These are phyloP conservation scores for Xyrauchen texanus DNA, from an alignment of 2,113 vertebrate species.

Conservation along the genomic window DNA sequence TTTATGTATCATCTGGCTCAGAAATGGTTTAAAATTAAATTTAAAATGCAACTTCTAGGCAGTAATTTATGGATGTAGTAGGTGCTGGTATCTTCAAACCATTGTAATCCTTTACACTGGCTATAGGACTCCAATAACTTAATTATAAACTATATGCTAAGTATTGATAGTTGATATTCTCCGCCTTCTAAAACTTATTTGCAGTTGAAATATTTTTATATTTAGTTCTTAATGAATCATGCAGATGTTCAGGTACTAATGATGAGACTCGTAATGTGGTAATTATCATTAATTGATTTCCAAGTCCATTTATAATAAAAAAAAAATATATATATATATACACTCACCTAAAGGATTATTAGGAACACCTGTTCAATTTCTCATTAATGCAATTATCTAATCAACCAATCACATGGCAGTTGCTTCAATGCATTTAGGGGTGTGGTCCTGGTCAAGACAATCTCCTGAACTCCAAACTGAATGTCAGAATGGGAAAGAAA, in stretches of 20 bases:
- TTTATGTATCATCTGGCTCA: not conserved
- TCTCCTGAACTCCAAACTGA: too few species aligned
- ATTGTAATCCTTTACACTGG: not conserved
- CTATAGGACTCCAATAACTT: not conserved
- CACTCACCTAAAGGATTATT: too few species aligned
- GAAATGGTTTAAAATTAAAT: not conserved
- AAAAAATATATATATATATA: too few species aligned
- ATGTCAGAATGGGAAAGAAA: too few species aligned
- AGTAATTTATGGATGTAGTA: not conserved
- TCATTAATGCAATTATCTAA: too few species aligned
- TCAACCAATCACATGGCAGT: too few species aligned
- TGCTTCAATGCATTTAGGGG: too few species aligned
- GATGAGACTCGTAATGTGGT: not conserved
- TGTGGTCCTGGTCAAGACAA: too few species aligned
- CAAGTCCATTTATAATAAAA: too few species aligned
- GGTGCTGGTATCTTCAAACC: not conserved
- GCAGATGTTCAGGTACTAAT: conserved; percentile 29
- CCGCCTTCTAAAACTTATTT: not conserved
- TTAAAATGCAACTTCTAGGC: not conserved
- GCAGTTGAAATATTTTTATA: not conserved
- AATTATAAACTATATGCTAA: not conserved
- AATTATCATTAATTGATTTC: conserved; percentile 35
- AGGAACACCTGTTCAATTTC: too few species aligned
- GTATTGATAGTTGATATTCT: not conserved
- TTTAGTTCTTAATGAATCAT: conserved; percentile 15